phyloP scores from a whole-genome alignment of 2,113 vertebrate genomes.

The Etheostoma spectabile region DNA sequence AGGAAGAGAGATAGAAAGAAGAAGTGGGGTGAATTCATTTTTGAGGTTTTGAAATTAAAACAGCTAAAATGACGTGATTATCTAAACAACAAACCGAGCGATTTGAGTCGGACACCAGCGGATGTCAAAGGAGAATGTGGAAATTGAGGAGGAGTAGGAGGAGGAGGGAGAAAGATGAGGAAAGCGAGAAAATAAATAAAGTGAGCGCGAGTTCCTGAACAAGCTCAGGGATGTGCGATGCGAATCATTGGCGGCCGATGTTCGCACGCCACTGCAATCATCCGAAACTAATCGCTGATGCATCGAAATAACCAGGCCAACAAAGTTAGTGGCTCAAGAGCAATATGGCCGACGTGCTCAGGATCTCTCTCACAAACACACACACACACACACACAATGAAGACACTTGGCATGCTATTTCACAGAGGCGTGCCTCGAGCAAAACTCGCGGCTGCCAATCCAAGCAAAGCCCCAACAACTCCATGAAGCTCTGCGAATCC shows the following conservation, averaged over 20 bases:
- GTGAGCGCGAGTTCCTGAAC: slow-evolving; percentile 45
- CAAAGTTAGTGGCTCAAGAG: neutral
- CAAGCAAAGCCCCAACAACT: slow-evolving; percentile 1
- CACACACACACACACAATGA: slow-evolving; percentile 4
- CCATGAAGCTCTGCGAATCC: slow-evolving; percentile 2
- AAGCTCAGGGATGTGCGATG: slow-evolving; percentile 47
- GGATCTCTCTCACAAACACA: neutral
- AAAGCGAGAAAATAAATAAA: slow-evolving; percentile 54
- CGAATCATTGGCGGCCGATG: slow-evolving; percentile 35
- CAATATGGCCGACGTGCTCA: neutral
- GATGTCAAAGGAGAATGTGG: slow-evolving; percentile 30
- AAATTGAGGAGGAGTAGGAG: slow-evolving; percentile 24
- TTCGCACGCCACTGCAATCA: slow-evolving; percentile 16
- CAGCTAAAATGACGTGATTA: slow-evolving; percentile 74
- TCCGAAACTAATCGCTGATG: slow-evolving; percentile 20
- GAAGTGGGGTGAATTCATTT: slow-evolving; percentile 42
- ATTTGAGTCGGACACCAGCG: slow-evolving; percentile 48
- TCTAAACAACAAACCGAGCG: slow-evolving; percentile 54
- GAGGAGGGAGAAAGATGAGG: slow-evolving; percentile 15
- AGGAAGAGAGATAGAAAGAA: slow-evolving; percentile 41
- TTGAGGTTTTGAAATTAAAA: slow-evolving; percentile 69
- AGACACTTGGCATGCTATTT: neutral
- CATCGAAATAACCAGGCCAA: neutral
- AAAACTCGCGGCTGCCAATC: slow-evolving; percentile 32
- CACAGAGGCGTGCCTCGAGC: slow-evolving; percentile 26